Evolutionary conservation across 2,113 vertebrate genomes (phyloP).

Genomic region (Choloepus hoffmanni): DNA sequence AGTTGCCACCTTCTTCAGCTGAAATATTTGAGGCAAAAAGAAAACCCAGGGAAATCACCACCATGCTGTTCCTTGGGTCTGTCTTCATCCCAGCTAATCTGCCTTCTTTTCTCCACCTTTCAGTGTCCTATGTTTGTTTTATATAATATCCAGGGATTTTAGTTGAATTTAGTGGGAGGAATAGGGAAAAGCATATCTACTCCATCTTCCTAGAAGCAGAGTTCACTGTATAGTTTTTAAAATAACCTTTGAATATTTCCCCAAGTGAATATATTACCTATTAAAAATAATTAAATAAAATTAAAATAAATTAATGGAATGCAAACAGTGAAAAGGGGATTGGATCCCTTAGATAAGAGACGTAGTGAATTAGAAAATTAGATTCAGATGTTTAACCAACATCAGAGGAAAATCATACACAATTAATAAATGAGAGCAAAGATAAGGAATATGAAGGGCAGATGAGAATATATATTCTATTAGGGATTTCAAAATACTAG

Average conservation of each 20-base stretch:
- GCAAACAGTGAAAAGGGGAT: not conserved
- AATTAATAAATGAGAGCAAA: slow-evolving; percentile 21
- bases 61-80: too few relatives aligned
- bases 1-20: too few relatives aligned
- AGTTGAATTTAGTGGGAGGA: too few relatives aligned
- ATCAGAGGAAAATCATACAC: slow-evolving; percentile 18
- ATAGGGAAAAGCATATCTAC: too few relatives aligned
- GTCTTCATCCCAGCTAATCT: too few relatives aligned
- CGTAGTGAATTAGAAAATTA: not conserved
- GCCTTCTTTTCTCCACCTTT: too few relatives aligned
- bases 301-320: not conserved
- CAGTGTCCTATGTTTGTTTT: too few relatives aligned
- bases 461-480: not conserved
- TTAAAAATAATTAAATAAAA: slow-evolving; percentile 42
- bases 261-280: not conserved
- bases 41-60: too few relatives aligned
- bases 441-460: not conserved
- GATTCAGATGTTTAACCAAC: not conserved
- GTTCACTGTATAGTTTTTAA: not conserved
- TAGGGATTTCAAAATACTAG: not conserved
- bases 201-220: too few relatives aligned
- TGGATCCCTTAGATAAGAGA: not conserved
- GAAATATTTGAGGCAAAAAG: too few relatives aligned
- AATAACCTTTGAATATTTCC: not conserved
- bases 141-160: too few relatives aligned